These are phyloP conservation scores for Potamarius usumacintae DNA, from an alignment of 2,113 vertebrate genomes.

Conservation along the genomic window DNA sequence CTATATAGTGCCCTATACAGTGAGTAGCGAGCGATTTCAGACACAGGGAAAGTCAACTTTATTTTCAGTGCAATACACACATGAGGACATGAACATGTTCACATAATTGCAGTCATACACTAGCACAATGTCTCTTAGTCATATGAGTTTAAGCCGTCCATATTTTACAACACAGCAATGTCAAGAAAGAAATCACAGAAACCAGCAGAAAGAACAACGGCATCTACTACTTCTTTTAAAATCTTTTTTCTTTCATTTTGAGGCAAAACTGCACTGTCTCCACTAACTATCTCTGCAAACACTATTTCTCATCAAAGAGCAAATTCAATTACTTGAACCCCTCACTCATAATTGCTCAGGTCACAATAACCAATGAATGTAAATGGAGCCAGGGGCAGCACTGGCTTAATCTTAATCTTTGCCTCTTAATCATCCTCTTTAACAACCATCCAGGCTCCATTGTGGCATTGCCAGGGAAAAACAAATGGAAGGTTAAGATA, in stretches of 20 bases:
- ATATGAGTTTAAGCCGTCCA: background rate
- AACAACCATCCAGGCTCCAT: slow-evolving; percentile 52
- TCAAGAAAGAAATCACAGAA: background rate
- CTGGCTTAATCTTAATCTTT: slow-evolving; percentile 30
- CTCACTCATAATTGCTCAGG: slow-evolving; percentile 42
- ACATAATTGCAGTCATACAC: background rate
- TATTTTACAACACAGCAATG: background rate
- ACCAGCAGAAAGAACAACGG: background rate
- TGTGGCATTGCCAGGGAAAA: slow-evolving; percentile 49
- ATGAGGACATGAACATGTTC: background rate
- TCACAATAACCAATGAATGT: slow-evolving; percentile 34
- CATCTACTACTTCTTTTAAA: background rate
- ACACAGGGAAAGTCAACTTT: background rate
- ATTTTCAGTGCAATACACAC: background rate
- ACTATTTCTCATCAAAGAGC: slow-evolving; percentile 12
- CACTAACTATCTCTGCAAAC: background rate
- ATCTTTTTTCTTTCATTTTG: background rate
- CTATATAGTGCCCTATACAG: too few species aligned
- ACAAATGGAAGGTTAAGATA: slow-evolving; percentile 61
- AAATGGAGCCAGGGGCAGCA: slow-evolving; percentile 26
- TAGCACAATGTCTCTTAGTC: background rate
- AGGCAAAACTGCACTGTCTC: background rate
- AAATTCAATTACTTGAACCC: slow-evolving; percentile 35
- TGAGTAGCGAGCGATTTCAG: too few species aligned
- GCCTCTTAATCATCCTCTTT: slow-evolving; percentile 34